Conservation (phyloP, 2,113 vertebrate species). For the Trinectes maculatus region DNA sequence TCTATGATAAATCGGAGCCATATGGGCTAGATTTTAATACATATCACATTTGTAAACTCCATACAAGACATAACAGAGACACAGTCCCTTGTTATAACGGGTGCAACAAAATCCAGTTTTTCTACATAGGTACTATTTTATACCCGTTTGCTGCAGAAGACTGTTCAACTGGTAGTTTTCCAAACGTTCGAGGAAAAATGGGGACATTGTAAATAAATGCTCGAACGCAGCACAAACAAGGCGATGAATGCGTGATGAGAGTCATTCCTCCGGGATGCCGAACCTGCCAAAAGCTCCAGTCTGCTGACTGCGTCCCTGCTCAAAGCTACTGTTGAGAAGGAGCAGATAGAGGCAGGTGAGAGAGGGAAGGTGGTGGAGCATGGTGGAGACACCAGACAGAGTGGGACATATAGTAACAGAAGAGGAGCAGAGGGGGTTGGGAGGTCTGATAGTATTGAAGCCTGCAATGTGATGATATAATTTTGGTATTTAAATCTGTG, state of each 20-base stretch:
- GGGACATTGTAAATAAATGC: neutral
- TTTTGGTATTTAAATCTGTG: too few relatives aligned
- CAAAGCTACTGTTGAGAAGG: slow-evolving; percentile 5
- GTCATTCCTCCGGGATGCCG: slow-evolving; percentile 12
- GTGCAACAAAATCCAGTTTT: neutral
- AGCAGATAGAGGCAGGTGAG: neutral
- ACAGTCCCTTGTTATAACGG: too few relatives aligned
- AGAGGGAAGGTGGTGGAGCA: neutral
- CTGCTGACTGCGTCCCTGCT: slow-evolving; percentile 21
- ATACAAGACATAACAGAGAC: too few relatives aligned
- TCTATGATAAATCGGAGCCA: neutral
- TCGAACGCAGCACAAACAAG: slow-evolving; percentile 13
- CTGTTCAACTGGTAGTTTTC: neutral
- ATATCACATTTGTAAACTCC: too few relatives aligned
- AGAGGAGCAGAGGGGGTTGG: neutral
- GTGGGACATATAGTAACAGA: neutral
- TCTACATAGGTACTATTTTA: neutral
- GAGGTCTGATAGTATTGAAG: neutral
- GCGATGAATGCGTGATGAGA: slow-evolving; percentile 21
- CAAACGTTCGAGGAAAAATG: neutral
- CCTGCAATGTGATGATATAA: neutral
- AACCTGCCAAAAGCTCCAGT: slow-evolving; percentile 13
- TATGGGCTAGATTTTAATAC: neutral
- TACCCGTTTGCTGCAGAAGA: neutral
- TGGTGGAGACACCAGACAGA: neutral